phyloP scores from a whole-genome alignment of 2,888 invertebrate genomes.

The Liposcelis brunnea region DNA sequence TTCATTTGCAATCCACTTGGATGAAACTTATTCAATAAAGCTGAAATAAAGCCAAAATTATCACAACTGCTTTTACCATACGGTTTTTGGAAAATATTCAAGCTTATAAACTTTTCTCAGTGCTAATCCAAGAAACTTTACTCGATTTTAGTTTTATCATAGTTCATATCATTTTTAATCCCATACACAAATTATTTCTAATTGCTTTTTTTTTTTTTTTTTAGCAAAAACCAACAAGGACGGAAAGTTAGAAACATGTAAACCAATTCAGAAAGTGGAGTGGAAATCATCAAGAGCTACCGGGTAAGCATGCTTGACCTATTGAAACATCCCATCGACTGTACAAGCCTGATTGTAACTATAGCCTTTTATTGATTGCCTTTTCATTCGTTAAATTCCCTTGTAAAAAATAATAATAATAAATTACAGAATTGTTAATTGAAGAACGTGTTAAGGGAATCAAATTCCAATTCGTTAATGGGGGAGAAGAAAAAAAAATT shows the following conservation, averaged over 20 bases:
- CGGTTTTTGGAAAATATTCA: too few species aligned
- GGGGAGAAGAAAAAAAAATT: neutral
- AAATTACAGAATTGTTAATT: too few species aligned
- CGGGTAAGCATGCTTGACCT: conserved; percentile 39
- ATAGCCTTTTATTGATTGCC: conserved; percentile 2
- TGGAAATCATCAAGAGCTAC: conserved; percentile 70
- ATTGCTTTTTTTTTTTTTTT: conserved; percentile 23
- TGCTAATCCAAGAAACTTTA: too few species aligned
- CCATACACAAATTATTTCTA: conserved; percentile 8
- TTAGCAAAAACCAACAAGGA: conserved; percentile 81
- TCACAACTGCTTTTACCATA: too few species aligned
- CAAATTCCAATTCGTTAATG: too few species aligned
- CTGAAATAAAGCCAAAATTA: too few species aligned
- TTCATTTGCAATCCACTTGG: too few species aligned
- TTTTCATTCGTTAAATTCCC: conserved; percentile 4
- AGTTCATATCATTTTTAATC: neutral
- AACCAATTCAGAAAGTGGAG: conserved; percentile 87
- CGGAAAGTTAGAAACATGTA: conserved; percentile 82
- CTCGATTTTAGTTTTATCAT: too few species aligned
- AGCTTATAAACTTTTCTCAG: too few species aligned
- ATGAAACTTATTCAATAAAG: too few species aligned
- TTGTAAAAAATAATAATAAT: neutral
- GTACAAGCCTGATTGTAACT: too few species aligned
- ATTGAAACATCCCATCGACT: neutral
- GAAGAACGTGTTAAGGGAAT: too few species aligned